Evolutionary conservation across 92 coral and sea anemone species (phyloP), one percentile per base, ranked within the genome.

Genomic region (Epizoanthus illoricatus): DNA sequence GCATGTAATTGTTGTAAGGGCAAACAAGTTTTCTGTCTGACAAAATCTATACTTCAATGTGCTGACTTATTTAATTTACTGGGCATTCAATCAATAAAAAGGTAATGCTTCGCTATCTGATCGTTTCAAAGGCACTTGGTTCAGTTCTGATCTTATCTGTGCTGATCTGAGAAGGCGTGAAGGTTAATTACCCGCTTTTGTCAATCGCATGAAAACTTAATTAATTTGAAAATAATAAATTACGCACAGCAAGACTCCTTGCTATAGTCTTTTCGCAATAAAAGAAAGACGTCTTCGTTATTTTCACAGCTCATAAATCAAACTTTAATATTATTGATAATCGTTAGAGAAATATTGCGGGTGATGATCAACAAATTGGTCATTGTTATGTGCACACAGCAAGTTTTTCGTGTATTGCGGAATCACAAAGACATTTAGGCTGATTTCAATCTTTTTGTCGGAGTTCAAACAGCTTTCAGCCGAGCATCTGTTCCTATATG

Each of bases 191-290:
- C 54, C 67, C 70, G 11, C 59, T 20, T 19, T 78, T 78, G 82
- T 78, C 82, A 63, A 64, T 62, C 71, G 60, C 52, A 64, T 78
- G 82, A 63, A 78, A 78, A 78, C 71, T 63, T 78, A 78, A 78
- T 78, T 63, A 78, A 63, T 78, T 78, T 78, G 82, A 78, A 78
- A 78, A 78, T 78, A 78, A 78, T 78, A 78, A 78, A 78, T 78
- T 78, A 78, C 82, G 71, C 82, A 43, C 82, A 78, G 82, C 71
- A 62, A 21, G 82, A 49, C 71, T n/a, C 16, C 71, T 62, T 62
- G 71, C 67, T 43, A 24, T 41, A 17, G 71, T 78, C 36, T 63
- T 45, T 78, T 16, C 19, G 43, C 61, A 78, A 78, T 63, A 78
- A 78, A 62, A 78, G 65, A 69, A 78, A 39, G 5, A 63, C 42